Conservation (phyloP, 2,113 vertebrate genomes). For the Ariopsis seemanni region DNA sequence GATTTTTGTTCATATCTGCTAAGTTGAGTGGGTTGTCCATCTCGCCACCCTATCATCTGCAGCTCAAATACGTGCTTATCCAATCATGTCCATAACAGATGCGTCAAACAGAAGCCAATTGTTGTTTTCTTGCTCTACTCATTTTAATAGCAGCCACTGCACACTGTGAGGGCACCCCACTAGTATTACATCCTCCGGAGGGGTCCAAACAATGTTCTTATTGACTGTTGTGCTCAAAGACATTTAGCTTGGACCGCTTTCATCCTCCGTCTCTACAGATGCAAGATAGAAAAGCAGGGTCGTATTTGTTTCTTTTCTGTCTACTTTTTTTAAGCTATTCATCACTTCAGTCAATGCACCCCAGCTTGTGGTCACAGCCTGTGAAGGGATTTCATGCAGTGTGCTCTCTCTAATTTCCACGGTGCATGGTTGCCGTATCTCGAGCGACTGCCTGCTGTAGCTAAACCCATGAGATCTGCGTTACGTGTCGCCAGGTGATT, state of each 20-base stretch:
- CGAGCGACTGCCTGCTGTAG: constrained; percentile 50
- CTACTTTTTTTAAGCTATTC: constrained; percentile 46
- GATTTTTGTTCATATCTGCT: constrained; percentile 8
- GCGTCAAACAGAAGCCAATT: constrained; percentile 24
- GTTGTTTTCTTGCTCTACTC: constrained; percentile 28
- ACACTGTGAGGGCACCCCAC: constrained; percentile 49
- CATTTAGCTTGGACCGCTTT: constrained; percentile 49
- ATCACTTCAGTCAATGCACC: constrained; percentile 49
- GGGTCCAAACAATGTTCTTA: constrained; percentile 52
- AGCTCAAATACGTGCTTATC: constrained; percentile 12
- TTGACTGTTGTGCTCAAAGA: constrained; percentile 52
- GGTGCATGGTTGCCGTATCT: constrained; percentile 51
- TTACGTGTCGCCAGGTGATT: constrained; percentile 45
- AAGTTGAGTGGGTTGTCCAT: constrained; percentile 14
- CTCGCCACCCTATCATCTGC: not conserved
- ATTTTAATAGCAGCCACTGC: constrained; percentile 44
- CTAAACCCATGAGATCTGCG: constrained; percentile 43
- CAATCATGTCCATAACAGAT: constrained; percentile 6
- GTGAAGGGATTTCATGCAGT: constrained; percentile 59
- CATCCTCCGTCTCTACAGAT: constrained; percentile 40
- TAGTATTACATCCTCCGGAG: constrained; percentile 56
- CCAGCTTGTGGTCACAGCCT: constrained; percentile 50
- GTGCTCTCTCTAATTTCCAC: constrained; percentile 57
- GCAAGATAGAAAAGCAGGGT: constrained; percentile 43
- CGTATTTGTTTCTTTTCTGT: constrained; percentile 41